Evolutionary conservation across 2,888 invertebrate genomes (phyloP).

Genomic region (Ametastegia equiseti): DNA sequence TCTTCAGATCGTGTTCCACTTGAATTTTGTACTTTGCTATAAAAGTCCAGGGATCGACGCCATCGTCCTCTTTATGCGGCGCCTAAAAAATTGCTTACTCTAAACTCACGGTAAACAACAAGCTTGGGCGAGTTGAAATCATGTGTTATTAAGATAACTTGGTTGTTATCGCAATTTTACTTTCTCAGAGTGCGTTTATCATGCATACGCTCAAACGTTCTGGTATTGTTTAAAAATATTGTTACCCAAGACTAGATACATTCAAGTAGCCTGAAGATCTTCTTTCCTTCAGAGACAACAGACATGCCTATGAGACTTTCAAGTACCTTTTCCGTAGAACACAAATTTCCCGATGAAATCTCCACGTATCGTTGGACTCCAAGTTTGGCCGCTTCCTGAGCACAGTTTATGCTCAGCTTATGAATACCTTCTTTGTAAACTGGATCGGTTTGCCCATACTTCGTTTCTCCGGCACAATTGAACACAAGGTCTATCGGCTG

Average conservation of each 20-base stretch:
- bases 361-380: constrained; percentile 87
- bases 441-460: constrained; percentile 91
- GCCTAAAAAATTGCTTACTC: constrained; percentile 70
- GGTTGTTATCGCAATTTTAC: no score
- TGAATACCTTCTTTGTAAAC: constrained; percentile 94
- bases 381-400: constrained; percentile 84
- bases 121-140: no score
- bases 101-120: not conserved
- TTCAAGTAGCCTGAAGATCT: not conserved
- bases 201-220: not conserved
- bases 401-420: constrained; percentile 90
- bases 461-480: constrained; percentile 95
- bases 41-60: constrained; percentile 90
- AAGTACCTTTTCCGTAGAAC: constrained; percentile 86
- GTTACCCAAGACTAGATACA: not conserved
- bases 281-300: no score
- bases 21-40: constrained; percentile 90
- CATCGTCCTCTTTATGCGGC: constrained; percentile 86
- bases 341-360: constrained; percentile 90
- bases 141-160: not conserved
- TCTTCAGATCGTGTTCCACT: constrained; percentile 87
- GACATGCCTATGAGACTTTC: no score
- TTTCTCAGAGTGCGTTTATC: no score
- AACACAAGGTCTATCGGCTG: constrained; percentile 87
- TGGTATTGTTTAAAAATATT: not conserved